phyloP scores from a whole-genome alignment of 2,888 invertebrate species.

The Subacronicta megacephala region DNA sequence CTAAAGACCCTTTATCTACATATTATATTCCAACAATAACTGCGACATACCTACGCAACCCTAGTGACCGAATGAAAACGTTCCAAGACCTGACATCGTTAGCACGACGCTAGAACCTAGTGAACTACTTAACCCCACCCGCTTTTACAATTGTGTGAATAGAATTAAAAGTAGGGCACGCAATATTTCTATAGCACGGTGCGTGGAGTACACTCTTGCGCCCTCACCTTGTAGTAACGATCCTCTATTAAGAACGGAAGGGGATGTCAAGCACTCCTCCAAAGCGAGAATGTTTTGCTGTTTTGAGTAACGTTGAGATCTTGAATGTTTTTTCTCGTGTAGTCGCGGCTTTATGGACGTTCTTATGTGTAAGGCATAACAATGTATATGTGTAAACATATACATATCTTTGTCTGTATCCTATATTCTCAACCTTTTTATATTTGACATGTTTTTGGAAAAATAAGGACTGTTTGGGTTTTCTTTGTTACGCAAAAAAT shows the following conservation, averaged over 20 bases:
- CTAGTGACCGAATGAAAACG: conserved; percentile 33
- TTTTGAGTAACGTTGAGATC: conserved; percentile 63
- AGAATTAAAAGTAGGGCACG: conserved; percentile 74
- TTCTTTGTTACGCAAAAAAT: not conserved
- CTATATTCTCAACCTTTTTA: not conserved
- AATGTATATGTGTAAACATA: not conserved
- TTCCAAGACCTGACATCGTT: conserved; percentile 64
- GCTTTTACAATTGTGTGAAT: conserved; percentile 69
- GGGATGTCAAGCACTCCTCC: conserved; percentile 61
- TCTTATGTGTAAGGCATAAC: not conserved
- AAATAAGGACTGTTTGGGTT: not conserved
- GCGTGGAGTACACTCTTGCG: conserved; percentile 65
- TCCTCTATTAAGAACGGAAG: conserved; percentile 68
- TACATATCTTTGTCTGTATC: not conserved
- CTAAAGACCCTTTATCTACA: too few species aligned
- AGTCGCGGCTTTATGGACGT: conserved; percentile 28
- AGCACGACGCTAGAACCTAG: conserved; percentile 59
- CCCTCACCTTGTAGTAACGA: conserved; percentile 70
- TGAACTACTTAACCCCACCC: conserved; percentile 60
- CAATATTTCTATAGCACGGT: conserved; percentile 69
- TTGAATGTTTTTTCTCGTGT: conserved; percentile 50
- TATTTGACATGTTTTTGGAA: not conserved
- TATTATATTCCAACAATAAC: too few species aligned
- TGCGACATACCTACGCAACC: not conserved
- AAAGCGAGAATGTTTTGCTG: conserved; percentile 67